phyloP scores from a whole-genome alignment of 2,888 invertebrate genomes.

The Heliconius erato region DNA sequence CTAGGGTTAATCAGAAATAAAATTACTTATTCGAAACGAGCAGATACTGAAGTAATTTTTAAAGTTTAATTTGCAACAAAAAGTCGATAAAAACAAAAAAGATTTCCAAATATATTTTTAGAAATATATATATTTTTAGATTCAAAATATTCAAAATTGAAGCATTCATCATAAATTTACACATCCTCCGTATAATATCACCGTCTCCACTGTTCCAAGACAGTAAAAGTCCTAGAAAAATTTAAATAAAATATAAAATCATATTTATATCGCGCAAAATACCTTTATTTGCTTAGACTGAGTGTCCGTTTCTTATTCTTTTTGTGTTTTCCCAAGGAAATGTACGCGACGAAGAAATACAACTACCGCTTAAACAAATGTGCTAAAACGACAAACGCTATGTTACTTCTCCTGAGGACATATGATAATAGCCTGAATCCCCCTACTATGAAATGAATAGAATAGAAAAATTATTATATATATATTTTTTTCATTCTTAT shows the following conservation, averaged over 20 bases:
- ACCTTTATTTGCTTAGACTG: slow-evolving; percentile 54
- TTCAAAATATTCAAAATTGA: background rate
- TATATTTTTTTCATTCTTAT: background rate
- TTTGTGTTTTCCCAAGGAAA: slow-evolving; percentile 66
- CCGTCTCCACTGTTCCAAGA: slow-evolving; percentile 23
- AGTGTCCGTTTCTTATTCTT: slow-evolving; percentile 60
- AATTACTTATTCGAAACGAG: background rate
- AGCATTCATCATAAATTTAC: background rate
- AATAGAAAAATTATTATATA: background rate
- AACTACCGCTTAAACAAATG: slow-evolving; percentile 82
- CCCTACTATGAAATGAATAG: slow-evolving; percentile 58
- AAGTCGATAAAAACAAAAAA: background rate
- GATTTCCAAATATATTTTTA: background rate
- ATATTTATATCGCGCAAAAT: slow-evolving; percentile 42
- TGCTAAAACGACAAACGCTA: slow-evolving; percentile 85
- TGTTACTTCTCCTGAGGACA: slow-evolving; percentile 77
- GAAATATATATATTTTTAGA: background rate
- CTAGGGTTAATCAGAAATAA: background rate
- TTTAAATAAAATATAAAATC: slow-evolving; percentile 43
- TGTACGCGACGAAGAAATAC: slow-evolving; percentile 78
- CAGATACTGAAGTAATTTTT: background rate
- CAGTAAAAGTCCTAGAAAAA: slow-evolving; percentile 1
- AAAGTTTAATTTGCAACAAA: background rate
- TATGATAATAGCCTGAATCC: slow-evolving; percentile 80
- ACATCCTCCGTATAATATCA: slow-evolving; percentile 12